A percentile compares a stretch with the other conserved stretches of the same genome.
These are phyloP conservation scores for Megalurothrips usitatus DNA, from an alignment of 2,888 invertebrate species.

Conservation along the genomic window DNA sequence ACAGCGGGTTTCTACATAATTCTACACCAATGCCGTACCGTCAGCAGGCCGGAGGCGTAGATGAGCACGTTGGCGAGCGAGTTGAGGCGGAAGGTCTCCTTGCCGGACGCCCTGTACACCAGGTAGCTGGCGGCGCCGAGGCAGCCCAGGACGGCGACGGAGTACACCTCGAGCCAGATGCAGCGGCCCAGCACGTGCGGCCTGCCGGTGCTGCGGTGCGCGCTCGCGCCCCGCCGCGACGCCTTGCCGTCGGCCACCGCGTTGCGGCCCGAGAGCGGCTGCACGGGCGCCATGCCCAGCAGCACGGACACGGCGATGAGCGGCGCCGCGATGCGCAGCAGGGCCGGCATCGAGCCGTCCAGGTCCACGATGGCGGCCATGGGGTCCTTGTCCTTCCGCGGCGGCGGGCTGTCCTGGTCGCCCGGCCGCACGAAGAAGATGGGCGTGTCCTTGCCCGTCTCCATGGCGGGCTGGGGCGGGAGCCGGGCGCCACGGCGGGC, in stretches of 20 bases:
- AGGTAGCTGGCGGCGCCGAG: not conserved
- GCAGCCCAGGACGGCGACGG: not conserved
- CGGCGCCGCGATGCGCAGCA: conserved; percentile 4
- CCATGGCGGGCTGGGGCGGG: not conserved
- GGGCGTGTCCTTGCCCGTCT: not conserved
- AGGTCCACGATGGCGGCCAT: not conserved
- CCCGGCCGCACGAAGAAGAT: conserved; percentile 1
- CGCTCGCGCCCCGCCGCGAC: not conserved
- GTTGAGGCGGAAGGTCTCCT: not conserved
- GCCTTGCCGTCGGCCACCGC: not conserved
- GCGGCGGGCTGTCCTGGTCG: not conserved
- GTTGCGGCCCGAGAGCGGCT: not conserved
- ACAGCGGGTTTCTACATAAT: too few species aligned
- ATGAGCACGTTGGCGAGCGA: conserved; percentile 12
- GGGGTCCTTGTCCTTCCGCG: not conserved
- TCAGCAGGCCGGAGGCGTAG: conserved; percentile 21
- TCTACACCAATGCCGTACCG: not conserved
- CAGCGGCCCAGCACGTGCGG: not conserved
- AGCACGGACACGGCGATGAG: conserved; percentile 10
- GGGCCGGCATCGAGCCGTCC: not conserved
- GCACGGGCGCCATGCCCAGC: conserved; percentile 9
- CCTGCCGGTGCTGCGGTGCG: not conserved
- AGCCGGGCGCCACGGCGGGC: not conserved
- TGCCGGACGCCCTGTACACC: not conserved
- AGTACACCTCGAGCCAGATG: conserved; percentile 19